phyloP scores from a whole-genome alignment of 2,797 vertebrate genomes.

The Rhabdomys pumilio region DNA sequence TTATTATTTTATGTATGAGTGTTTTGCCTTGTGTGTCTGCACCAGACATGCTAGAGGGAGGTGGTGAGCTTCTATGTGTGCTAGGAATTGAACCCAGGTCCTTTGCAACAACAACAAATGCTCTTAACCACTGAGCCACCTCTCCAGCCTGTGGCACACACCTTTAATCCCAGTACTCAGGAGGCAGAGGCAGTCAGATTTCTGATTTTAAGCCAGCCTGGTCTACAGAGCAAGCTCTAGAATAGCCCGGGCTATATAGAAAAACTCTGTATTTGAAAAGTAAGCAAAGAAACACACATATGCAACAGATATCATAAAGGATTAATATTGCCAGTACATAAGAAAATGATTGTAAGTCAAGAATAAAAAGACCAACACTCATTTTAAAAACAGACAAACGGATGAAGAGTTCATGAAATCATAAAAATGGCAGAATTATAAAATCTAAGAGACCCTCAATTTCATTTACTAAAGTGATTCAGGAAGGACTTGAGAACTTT shows the following conservation, averaged over 20 bases:
- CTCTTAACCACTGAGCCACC: background rate
- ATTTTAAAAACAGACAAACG: background rate
- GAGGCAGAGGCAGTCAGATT: background rate
- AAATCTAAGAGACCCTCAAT: background rate
- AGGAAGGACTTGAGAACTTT: background rate
- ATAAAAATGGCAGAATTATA: background rate
- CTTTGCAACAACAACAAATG: background rate
- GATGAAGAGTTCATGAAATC: background rate
- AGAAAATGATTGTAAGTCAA: slow-evolving; percentile 8
- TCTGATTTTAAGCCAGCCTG: background rate
- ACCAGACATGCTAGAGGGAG: background rate
- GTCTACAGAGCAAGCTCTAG: background rate
- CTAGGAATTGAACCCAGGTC: background rate
- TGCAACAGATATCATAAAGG: background rate
- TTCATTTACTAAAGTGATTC: background rate
- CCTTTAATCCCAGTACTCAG: background rate
- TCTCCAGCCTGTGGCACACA: background rate
- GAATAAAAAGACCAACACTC: slow-evolving; percentile 12
- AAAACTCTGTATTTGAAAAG: background rate
- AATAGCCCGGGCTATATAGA: background rate
- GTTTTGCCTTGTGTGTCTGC: background rate
- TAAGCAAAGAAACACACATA: background rate
- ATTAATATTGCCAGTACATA: background rate
- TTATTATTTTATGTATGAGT: background rate
- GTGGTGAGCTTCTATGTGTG: background rate